These are phyloP conservation scores for Gobiocypris rarus DNA, from an alignment of 2,113 vertebrate genomes.

Conservation along the genomic window DNA sequence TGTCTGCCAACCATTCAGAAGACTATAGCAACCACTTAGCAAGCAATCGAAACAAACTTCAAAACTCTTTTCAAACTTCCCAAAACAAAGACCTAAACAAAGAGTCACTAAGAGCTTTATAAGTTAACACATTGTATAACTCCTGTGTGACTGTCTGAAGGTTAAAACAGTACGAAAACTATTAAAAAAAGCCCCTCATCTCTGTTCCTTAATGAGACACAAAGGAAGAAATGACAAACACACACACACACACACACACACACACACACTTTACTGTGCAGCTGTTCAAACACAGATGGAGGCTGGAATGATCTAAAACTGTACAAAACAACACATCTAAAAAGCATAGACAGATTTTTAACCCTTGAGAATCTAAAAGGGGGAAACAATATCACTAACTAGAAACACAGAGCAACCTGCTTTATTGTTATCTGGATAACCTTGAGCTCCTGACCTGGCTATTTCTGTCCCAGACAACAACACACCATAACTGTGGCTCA, in stretches of 20 bases:
- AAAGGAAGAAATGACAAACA: neutral
- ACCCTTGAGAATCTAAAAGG: neutral
- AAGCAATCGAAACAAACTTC: neutral
- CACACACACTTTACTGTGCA: constrained; percentile 60
- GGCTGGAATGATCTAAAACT: constrained; percentile 55
- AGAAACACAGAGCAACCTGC: constrained; percentile 26
- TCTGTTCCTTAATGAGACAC: constrained; percentile 20
- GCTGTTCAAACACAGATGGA: constrained; percentile 64
- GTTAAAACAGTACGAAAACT: neutral
- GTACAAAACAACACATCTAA: constrained; percentile 25
- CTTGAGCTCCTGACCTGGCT: constrained; percentile 62
- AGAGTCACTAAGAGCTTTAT: neutral
- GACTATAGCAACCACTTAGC: neutral
- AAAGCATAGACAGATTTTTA: neutral
- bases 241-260: constrained; percentile 39
- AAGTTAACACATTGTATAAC: neutral
- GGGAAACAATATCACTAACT: neutral
- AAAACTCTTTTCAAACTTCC: neutral
- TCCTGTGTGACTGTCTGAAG: neutral
- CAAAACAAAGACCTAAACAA: neutral
- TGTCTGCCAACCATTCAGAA: neutral
- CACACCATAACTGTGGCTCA: constrained; percentile 14
- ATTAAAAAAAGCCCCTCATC: neutral
- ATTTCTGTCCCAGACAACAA: constrained; percentile 64
- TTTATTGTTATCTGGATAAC: constrained; percentile 60